Evolutionary conservation across 2,797 vertebrate species (phyloP).

Genomic region (Sebastes miniatus): DNA sequence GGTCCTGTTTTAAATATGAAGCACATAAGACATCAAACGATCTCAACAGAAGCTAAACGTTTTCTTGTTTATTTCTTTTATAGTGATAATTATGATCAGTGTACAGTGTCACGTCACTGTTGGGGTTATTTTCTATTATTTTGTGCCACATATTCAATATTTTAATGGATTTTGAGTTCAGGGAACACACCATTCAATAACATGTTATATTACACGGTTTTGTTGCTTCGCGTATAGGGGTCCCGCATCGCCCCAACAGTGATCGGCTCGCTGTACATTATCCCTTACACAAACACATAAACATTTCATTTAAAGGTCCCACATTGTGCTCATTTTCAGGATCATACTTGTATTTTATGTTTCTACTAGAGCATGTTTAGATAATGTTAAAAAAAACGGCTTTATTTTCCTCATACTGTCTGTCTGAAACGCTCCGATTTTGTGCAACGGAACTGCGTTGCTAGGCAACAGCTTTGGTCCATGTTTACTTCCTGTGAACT

Average conservation of each 20-base stretch:
- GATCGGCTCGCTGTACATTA: no score
- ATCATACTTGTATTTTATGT: no score
- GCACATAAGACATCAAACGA: constrained; percentile 12
- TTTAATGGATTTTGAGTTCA: constrained; percentile 14
- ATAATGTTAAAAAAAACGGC: no score
- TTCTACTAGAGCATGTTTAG: no score
- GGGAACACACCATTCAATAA: constrained; percentile 34
- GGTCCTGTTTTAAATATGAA: constrained; percentile 4
- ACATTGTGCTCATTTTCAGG: no score
- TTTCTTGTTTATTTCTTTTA: background rate
- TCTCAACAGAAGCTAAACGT: constrained; percentile 10
- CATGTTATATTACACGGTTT: background rate
- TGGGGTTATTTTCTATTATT: background rate
- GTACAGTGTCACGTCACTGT: constrained; percentile 5
- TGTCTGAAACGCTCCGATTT: no score
- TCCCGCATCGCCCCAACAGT: no score
- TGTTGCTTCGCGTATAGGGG: no score
- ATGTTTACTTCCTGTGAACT: no score
- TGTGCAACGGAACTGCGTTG: no score
- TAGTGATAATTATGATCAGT: background rate
- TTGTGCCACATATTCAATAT: constrained; percentile 1
- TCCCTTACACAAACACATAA: background rate
- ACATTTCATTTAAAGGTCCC: background rate
- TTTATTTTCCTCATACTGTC: no score
- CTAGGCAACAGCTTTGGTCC: no score